These are phyloP conservation scores for Myocastor coypus DNA, from an alignment of 2,113 vertebrate genomes.

Conservation along the genomic window DNA sequence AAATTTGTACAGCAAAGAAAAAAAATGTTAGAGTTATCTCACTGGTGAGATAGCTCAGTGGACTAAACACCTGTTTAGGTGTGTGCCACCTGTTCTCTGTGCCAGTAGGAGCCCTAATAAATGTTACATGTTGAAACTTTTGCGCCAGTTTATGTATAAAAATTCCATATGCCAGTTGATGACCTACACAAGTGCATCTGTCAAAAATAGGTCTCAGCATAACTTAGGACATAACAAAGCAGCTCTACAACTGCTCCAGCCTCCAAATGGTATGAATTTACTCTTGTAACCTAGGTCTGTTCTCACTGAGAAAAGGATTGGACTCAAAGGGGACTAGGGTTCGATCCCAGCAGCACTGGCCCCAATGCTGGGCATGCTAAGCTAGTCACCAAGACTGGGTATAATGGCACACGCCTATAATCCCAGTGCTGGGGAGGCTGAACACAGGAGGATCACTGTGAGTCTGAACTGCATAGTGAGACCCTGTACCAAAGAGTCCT, in stretches of 20 bases:
- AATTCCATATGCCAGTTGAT: slow-evolving; percentile 73
- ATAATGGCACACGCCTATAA: too few species aligned
- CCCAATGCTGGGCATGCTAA: too few species aligned
- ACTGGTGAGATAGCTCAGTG: too few species aligned
- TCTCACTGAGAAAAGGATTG: slow-evolving; percentile 47
- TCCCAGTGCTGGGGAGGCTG: too few species aligned
- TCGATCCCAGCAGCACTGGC: too few species aligned
- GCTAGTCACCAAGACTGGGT: too few species aligned
- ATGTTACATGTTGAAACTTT: slow-evolving; percentile 67
- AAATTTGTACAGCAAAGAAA: too few species aligned
- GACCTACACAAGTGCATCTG: slow-evolving; percentile 65
- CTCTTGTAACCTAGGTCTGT: slow-evolving; percentile 52
- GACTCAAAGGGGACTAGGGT: neutral
- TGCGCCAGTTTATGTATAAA: slow-evolving; percentile 56
- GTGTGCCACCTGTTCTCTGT: slow-evolving; percentile 49
- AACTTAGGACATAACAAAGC: slow-evolving; percentile 68
- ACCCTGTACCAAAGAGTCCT: too few species aligned
- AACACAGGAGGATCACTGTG: too few species aligned
- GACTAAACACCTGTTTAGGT: too few species aligned
- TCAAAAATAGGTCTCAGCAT: slow-evolving; percentile 71
- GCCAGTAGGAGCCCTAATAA: slow-evolving; percentile 64
- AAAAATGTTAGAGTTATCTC: neutral
- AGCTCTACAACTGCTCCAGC: slow-evolving; percentile 65
- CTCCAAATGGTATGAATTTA: slow-evolving; percentile 72
- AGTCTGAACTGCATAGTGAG: too few species aligned